These are phyloP conservation scores for Agriotes lineatus DNA, from an alignment of 2,888 invertebrate genomes.

Conservation along the genomic window DNA sequence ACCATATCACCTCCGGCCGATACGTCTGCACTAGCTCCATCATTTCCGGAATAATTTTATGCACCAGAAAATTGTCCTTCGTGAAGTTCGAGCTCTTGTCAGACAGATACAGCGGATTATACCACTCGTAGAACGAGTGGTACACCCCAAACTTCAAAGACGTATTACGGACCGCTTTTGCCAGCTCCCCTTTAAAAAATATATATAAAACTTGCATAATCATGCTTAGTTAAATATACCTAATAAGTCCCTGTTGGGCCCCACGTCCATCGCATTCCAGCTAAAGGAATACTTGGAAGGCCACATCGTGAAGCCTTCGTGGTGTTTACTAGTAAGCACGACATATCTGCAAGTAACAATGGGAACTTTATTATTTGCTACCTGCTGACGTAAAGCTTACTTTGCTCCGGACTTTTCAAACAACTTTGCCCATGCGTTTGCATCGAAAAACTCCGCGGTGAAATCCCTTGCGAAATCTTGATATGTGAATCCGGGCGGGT, in stretches of 20 bases:
- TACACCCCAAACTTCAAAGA: slow-evolving; percentile 84
- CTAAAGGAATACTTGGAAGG: slow-evolving; percentile 83
- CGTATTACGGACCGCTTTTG: slow-evolving; percentile 74
- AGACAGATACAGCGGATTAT: no score
- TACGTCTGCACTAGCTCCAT: no score
- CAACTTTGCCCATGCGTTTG: slow-evolving; percentile 85
- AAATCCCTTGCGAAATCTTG: slow-evolving; percentile 93
- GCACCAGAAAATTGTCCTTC: no score
- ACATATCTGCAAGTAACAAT: slow-evolving; percentile 72
- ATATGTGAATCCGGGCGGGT: slow-evolving; percentile 88
- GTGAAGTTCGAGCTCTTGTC: no score
- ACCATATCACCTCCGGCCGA: no score
- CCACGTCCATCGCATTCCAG: slow-evolving; percentile 86
- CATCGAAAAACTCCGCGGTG: slow-evolving; percentile 90
- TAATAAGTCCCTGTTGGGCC: slow-evolving; percentile 82
- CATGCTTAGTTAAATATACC: no score
- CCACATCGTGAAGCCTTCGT: slow-evolving; percentile 87
- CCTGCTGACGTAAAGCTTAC: slow-evolving; percentile 64
- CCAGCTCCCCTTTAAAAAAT: slow-evolving; percentile 71
- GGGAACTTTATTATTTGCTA: no score
- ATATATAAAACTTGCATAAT: no score
- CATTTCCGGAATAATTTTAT: no score
- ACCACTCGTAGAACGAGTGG: no score
- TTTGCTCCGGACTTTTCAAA: slow-evolving; percentile 89
- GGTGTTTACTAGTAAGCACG: slow-evolving; percentile 87